phyloP scores from a whole-genome alignment of 2,888 invertebrate genomes.

The Amphipoea oculea region DNA sequence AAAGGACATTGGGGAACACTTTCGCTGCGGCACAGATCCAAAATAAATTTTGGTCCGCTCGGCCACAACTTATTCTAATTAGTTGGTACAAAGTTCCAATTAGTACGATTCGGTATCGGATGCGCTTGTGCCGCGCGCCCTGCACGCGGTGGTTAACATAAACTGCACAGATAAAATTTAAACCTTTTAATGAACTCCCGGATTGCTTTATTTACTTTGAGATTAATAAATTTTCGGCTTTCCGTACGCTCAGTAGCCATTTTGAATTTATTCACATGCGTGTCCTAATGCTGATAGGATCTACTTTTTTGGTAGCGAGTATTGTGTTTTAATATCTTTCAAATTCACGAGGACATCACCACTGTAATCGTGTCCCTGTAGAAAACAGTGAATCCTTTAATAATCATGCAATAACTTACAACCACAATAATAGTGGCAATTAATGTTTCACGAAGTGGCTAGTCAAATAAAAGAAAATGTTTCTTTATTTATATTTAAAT shows the following conservation, averaged over 20 bases:
- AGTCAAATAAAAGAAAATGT: slow-evolving; percentile 16
- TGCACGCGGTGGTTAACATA: slow-evolving; percentile 82
- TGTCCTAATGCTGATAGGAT: slow-evolving; percentile 71
- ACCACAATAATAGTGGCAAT: slow-evolving; percentile 11
- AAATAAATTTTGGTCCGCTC: slow-evolving; percentile 75
- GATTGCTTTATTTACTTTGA: slow-evolving; percentile 83
- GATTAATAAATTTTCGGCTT: slow-evolving; percentile 80
- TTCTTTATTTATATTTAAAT: slow-evolving; percentile 42
- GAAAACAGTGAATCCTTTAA: slow-evolving; percentile 1
- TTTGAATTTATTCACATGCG: slow-evolving; percentile 66
- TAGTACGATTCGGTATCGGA: slow-evolving; percentile 83
- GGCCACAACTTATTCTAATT: slow-evolving; percentile 84
- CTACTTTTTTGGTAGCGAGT: slow-evolving; percentile 51
- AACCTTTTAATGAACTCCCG: slow-evolving; percentile 84
- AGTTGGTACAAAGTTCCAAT: slow-evolving; percentile 85
- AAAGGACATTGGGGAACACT: slow-evolving; percentile 69
- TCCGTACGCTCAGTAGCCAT: slow-evolving; percentile 70
- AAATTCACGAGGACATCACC: neutral
- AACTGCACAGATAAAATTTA: slow-evolving; percentile 87
- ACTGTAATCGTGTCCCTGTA: neutral
- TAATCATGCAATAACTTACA: slow-evolving; percentile 20
- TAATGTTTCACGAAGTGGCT: slow-evolving; percentile 21
- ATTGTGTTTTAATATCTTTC: slow-evolving; percentile 25
- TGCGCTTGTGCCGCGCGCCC: slow-evolving; percentile 70
- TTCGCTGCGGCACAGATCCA: slow-evolving; percentile 69